Conservation (phyloP, 2,113 vertebrate genomes). For the Cyanoderma ruficeps region DNA sequence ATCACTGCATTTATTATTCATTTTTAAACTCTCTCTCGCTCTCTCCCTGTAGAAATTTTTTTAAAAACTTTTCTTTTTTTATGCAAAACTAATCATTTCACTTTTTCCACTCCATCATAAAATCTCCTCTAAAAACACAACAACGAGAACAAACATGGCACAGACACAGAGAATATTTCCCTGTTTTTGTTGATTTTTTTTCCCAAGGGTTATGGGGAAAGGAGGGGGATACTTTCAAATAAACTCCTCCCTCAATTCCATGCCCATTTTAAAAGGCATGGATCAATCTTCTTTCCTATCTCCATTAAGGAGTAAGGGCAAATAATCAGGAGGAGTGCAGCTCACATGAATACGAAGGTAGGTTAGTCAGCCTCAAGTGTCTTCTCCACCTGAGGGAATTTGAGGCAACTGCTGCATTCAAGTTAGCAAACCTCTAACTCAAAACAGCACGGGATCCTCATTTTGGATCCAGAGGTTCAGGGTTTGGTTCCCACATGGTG, state of each 20-base stretch:
- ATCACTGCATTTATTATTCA: constrained; percentile 76
- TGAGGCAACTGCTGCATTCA: background rate
- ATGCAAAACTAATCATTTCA: constrained; percentile 83
- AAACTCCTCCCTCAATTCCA: constrained; percentile 28
- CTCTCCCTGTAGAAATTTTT: constrained; percentile 73
- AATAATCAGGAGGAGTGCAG: background rate
- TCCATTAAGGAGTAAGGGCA: background rate
- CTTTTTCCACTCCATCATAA: constrained; percentile 79
- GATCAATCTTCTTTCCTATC: background rate
- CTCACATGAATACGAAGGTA: constrained; percentile 20
- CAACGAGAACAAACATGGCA: constrained; percentile 78
- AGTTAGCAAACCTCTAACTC: constrained; percentile 21
- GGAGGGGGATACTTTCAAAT: constrained; percentile 64
- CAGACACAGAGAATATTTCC: constrained; percentile 77
- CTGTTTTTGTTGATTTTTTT: constrained; percentile 14
- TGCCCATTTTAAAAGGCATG: background rate
- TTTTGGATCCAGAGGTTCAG: constrained; percentile 9
- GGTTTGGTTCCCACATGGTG: constrained; percentile 39
- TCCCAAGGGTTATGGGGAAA: background rate
- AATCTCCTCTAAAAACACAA: constrained; percentile 84
- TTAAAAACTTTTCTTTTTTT: constrained; percentile 70
- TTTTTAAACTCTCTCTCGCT: constrained; percentile 77
- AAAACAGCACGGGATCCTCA: background rate
- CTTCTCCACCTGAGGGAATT: background rate
- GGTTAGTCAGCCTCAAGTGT: constrained; percentile 39